These are phyloP conservation scores for Lycia hirtaria DNA, from an alignment of 2,888 invertebrate species.

Conservation along the genomic window DNA sequence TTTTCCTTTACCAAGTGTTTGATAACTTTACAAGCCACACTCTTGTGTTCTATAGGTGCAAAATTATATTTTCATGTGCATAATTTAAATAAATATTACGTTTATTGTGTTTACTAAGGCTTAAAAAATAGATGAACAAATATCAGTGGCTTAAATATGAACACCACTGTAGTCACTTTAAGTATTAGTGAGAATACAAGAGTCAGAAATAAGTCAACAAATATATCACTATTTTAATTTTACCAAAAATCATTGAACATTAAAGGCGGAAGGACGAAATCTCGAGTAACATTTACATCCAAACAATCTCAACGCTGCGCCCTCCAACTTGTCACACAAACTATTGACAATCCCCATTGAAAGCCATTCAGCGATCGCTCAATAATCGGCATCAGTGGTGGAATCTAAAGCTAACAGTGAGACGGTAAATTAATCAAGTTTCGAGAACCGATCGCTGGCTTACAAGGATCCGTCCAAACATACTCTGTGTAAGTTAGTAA, in stretches of 20 bases:
- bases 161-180: too few relatives aligned
- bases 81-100: too few relatives aligned
- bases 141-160: too few relatives aligned
- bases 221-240: background rate
- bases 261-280: slow-evolving; percentile 3
- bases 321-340: slow-evolving; percentile 10
- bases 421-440: slow-evolving; percentile 45
- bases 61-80: too few relatives aligned
- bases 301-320: slow-evolving; percentile 15
- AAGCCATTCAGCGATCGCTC: slow-evolving; percentile 32
- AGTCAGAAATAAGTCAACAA: too few relatives aligned
- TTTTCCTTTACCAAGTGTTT: too few relatives aligned
- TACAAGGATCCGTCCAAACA: slow-evolving; percentile 23
- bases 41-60: too few relatives aligned
- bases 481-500: slow-evolving; percentile 40
- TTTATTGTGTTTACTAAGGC: too few relatives aligned
- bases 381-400: slow-evolving; percentile 33
- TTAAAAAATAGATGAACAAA: too few relatives aligned
- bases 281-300: slow-evolving; percentile 13
- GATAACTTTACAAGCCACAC: too few relatives aligned
- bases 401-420: slow-evolving; percentile 28
- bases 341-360: slow-evolving; percentile 34
- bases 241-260: background rate
- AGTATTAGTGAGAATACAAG: too few relatives aligned
- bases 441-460: slow-evolving; percentile 41